These are phyloP conservation scores for Macrotrachela quadricornifera DNA, from an alignment of 1,140 invertebrate species.

Conservation along the genomic window DNA sequence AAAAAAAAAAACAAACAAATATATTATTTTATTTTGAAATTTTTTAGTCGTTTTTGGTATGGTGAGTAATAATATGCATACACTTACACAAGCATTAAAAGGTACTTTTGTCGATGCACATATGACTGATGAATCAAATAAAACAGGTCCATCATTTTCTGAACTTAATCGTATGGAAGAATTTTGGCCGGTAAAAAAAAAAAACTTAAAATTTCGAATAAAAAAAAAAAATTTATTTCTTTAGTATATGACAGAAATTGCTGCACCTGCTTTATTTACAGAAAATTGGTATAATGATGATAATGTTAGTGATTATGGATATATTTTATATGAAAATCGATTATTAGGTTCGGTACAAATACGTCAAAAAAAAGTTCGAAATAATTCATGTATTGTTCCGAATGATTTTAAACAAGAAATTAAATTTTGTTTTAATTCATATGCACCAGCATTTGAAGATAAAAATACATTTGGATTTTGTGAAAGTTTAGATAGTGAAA, in stretches of 20 bases:
- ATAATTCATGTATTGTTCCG: slow-evolving; percentile 7
- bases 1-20: slow-evolving; percentile 12
- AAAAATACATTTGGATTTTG: not conserved
- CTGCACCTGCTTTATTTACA: slow-evolving; percentile 38
- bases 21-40: not conserved
- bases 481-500: too few relatives aligned
- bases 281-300: slow-evolving; percentile 38
- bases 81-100: slow-evolving; percentile 39
- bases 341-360: slow-evolving; percentile 42
- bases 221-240: not conserved
- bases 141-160: slow-evolving; percentile 30
- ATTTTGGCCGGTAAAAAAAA: slow-evolving; percentile 37
- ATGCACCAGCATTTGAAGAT: slow-evolving; percentile 6
- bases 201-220: not conserved
- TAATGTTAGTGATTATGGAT: slow-evolving; percentile 27
- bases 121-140: slow-evolving; percentile 17
- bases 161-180: slow-evolving; percentile 36
- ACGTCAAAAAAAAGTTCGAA: slow-evolving; percentile 34
- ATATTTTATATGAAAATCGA: slow-evolving; percentile 43
- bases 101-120: slow-evolving; percentile 34
- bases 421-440: slow-evolving; percentile 19
- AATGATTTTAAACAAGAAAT: slow-evolving; percentile 9
- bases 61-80: slow-evolving; percentile 38
- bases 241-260: slow-evolving; percentile 38
- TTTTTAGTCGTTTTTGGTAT: slow-evolving; percentile 39